Evolutionary conservation across 2,113 vertebrate genomes (phyloP).

Genomic region (Heptranchias perlo): DNA sequence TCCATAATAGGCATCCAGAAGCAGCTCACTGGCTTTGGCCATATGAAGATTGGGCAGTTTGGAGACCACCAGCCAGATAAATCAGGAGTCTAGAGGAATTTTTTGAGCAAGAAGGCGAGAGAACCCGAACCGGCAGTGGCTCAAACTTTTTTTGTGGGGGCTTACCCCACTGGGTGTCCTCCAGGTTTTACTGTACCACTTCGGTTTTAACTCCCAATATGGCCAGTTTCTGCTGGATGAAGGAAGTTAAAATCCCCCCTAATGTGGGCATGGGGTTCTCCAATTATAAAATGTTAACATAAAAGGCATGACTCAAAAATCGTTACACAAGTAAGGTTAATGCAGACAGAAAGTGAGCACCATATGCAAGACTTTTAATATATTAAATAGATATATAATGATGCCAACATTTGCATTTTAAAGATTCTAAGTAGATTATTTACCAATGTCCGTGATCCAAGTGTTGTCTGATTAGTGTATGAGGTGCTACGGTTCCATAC

Average conservation of each 20-base stretch:
- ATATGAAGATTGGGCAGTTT: not conserved
- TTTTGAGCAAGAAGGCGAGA: rapidly evolving
- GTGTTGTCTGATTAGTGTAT: conserved; percentile 64
- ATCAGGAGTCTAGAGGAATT: not conserved
- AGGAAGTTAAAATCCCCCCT: not conserved
- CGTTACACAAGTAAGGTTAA: not conserved
- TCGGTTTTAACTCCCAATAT: not conserved
- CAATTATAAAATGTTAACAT: not conserved
- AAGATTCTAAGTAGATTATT: not conserved
- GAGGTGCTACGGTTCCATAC: conserved; percentile 60
- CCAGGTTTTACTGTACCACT: not conserved
- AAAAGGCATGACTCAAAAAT: not conserved
- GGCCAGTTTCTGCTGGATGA: not conserved
- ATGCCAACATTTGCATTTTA: not conserved
- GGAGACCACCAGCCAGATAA: not conserved
- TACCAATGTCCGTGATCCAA: conserved; percentile 65
- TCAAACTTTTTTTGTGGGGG: not conserved
- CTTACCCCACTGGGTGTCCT: not conserved
- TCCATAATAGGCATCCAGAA: not conserved
- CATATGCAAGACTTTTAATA: not conserved
- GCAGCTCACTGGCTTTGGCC: not conserved
- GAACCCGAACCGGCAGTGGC: not conserved
- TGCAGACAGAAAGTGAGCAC: not conserved
- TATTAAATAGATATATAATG: not conserved
- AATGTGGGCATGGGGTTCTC: not conserved